Percentiles rank a stretch among this genome's conserved stretches.
Conservation (phyloP, 2,888 invertebrate genomes). For the Diaphora mendica region DNA sequence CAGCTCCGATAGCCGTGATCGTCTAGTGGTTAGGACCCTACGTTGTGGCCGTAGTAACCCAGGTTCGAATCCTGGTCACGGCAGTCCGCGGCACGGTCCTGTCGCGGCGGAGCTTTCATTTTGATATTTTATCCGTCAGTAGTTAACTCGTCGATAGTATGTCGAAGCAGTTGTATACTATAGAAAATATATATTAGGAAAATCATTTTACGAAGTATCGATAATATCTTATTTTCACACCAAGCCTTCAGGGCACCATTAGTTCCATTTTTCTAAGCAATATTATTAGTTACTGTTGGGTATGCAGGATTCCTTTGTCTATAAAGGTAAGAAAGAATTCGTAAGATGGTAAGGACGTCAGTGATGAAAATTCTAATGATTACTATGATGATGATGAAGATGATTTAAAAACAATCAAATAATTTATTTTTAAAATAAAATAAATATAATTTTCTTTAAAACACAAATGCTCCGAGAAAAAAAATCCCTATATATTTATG, state of each 20-base stretch:
- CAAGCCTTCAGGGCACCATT: neutral
- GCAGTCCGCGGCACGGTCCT: conserved; percentile 68
- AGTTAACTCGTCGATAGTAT: neutral
- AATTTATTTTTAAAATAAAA: too few species aligned
- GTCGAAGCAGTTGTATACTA: neutral
- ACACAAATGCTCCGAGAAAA: too few species aligned
- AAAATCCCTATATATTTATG: too few species aligned
- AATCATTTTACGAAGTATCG: neutral
- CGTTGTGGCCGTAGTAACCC: conserved; percentile 92
- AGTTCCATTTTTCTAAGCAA: neutral
- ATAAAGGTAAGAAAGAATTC: too few species aligned
- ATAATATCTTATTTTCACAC: neutral
- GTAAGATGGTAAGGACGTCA: too few species aligned
- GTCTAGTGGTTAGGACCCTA: conserved; percentile 91
- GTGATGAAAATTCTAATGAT: too few species aligned
- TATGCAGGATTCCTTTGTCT: too few species aligned
- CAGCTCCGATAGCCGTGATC: conserved; percentile 87
- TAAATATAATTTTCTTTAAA: too few species aligned
- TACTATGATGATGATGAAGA: too few species aligned
- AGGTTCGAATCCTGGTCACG: conserved; percentile 92
- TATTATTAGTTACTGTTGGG: neutral
- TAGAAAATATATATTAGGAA: neutral
- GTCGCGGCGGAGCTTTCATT: conserved; percentile 52
- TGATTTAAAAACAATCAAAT: too few species aligned
- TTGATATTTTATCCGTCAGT: conserved; percentile 10